Conservation (phyloP, 2,888 invertebrate species). For the Phrixothrix hirtus region DNA sequence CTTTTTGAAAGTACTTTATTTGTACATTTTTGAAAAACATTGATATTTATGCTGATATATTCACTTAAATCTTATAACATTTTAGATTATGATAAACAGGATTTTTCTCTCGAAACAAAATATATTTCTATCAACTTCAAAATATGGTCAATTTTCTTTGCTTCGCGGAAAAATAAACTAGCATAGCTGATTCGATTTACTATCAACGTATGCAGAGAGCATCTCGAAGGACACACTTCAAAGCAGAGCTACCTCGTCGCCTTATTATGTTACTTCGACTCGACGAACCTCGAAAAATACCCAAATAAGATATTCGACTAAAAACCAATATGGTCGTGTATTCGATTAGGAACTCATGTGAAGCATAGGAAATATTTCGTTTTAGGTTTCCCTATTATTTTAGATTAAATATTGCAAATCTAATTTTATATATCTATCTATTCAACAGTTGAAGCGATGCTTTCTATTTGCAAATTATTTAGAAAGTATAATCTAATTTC, state of each 20-base stretch:
- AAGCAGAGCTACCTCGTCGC: conserved; percentile 41
- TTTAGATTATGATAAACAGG: too few species aligned
- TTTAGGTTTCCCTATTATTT: too few species aligned
- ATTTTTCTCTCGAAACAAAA: conserved; percentile 5
- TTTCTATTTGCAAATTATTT: too few species aligned
- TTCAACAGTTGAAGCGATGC: too few species aligned
- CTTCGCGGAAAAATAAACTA: conserved; percentile 49
- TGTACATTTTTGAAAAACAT: too few species aligned
- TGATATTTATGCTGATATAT: too few species aligned
- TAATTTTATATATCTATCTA: too few species aligned
- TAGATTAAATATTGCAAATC: too few species aligned
- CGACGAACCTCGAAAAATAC: conserved; percentile 42
- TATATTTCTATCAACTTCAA: conserved; percentile 33
- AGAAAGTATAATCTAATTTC: too few species aligned
- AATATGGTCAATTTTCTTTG: conserved; percentile 47
- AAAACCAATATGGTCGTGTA: conserved; percentile 31
- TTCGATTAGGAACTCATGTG: conserved; percentile 16
- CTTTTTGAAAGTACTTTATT: too few species aligned
- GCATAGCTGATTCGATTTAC: conserved; percentile 52
- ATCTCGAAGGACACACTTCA: conserved; percentile 40
- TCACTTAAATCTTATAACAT: too few species aligned
- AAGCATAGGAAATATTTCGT: conserved; percentile 14
- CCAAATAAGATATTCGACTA: conserved; percentile 40
- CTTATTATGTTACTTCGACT: conserved; percentile 44
- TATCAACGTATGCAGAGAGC: conserved; percentile 50